phyloP scores from a whole-genome alignment of 2,797 vertebrate genomes.

The Chelonia mydas region DNA sequence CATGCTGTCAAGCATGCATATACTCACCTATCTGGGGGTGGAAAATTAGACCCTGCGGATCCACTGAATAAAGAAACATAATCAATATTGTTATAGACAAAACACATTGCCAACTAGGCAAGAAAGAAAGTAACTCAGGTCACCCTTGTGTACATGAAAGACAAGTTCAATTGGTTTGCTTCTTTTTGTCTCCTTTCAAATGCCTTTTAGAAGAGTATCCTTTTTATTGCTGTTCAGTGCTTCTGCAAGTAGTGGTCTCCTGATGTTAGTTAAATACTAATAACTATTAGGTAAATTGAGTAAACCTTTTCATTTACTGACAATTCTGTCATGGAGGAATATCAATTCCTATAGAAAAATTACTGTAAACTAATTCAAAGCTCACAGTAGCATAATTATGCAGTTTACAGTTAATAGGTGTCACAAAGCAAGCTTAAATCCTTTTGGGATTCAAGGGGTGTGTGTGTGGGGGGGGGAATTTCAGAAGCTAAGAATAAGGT shows the following conservation, averaged over 20 bases:
- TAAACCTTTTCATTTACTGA: slow-evolving; percentile 71
- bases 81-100: neutral
- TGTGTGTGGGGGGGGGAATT: slow-evolving; percentile 35
- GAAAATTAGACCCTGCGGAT: neutral
- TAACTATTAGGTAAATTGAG: slow-evolving; percentile 64
- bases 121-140: neutral
- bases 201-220: neutral
- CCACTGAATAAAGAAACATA: neutral
- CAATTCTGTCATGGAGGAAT: slow-evolving; percentile 58
- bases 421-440: slow-evolving; percentile 76
- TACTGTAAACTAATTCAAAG: slow-evolving; percentile 53
- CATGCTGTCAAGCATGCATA: too few relatives aligned
- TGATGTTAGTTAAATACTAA: slow-evolving; percentile 62
- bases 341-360: slow-evolving; percentile 50
- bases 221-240: neutral
- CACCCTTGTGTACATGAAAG: neutral
- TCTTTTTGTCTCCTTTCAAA: neutral
- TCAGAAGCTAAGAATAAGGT: slow-evolving; percentile 62
- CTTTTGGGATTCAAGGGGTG: slow-evolving; percentile 53
- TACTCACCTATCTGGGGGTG: too few relatives aligned
- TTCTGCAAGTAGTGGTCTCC: slow-evolving; percentile 41
- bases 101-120: slow-evolving; percentile 4
- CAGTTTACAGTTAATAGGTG: slow-evolving; percentile 72
- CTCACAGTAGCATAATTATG: slow-evolving; percentile 64
- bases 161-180: neutral